Evolutionary conservation across 2,113 vertebrate genomes (phyloP), one percentile per base, ranked within the genome.

Genomic region (Chamaea fasciata): DNA sequence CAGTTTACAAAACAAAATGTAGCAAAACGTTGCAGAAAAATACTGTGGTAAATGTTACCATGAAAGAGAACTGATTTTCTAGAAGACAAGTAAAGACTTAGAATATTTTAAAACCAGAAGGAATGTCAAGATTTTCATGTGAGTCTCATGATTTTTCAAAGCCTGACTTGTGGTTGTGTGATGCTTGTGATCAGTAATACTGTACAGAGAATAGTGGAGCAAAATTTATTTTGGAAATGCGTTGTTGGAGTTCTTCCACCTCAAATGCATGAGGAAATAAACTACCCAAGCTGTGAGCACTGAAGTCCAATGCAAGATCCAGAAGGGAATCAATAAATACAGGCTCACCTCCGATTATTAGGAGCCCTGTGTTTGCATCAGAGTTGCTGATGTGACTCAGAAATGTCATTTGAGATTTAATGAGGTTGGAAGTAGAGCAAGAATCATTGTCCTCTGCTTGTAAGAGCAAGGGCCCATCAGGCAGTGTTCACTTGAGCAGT

Each of bases 141-240:
- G 53, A 23, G 24, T 44, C 26, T 77, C 20, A n/a, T 37, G 27
- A 47, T 39, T 89, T 94, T 81, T 87, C 44, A 74, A 63, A 59
- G 33, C 13, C 13, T 63, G 27, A 5, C 17, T 87, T 50, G 26
- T 68, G 22, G 28, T 20, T 87, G 13, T 68, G 10, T 3, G 2
- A 20, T 60, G 30, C 5, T 15, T 75, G 27, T 59, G 41, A 59
- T 87, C 77, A 71, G n/a, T 20, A 49, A 49, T 20, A 69, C 9
- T 27, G 2, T 28, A 56, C 11, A 68, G 52, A 55, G 23, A 49
- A 75, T 0, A 0, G 14, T 10, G 64, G 33, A 84, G 78, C 2
- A 81, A 82, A 71, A 89, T 31, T 35, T 2, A 41, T 52, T 78
- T 89, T 1, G 7, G 56, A 74, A 56, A 68, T 55, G 10, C 53